Base-by-base conservation (phyloP, 1,140 invertebrate genomes). In the Aleiodes sp. region DNA sequence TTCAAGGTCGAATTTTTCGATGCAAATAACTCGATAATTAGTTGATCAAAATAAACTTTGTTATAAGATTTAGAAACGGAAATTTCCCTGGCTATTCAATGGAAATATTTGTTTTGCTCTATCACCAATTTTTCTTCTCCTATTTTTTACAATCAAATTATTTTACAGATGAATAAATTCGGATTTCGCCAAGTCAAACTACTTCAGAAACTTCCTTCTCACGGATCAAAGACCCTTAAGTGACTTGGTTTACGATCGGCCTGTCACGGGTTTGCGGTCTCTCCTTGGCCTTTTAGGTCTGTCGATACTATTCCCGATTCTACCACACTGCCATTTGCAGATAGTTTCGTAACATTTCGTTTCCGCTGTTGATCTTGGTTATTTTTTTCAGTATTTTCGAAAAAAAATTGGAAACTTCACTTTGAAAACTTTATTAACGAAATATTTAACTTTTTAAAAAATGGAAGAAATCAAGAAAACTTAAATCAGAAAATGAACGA, bases 221-320 rank as follows among this genome's bases (percentile, higher is more conserved):
- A 52, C 46, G 21, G 46, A 52, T 52, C 46, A 26, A 52, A 52
- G 46, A 52, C 16, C 46, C 4, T 52, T 21, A 52, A 52, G 46
- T 24, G 46, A 26, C 16, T 52, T 24, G 46, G 46, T 52, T 52
- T 24, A 52, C 46, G 46, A 52, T 52, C 16, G 21, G 14, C 2
- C 46, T 52, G 46, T 24, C 19, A 52, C 46, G 46, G 46, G 1
- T 52, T 24, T 52, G 46, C 12, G 46, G 43, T 46, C 43, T 16
- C 43, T 41, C 37, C 12, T 41, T 21, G 43, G 2, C 43, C 43
- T 46, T 52, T 52, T 8, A 14, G 39, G 39, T 41, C 14, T 24
- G 19, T 52, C 46, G 46, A 52, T 52, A 24, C 19, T 26, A 52
- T 24, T n/a, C n/a, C 16, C 19, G 2, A 52, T 52, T 21, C 39